phyloP scores from a whole-genome alignment of 92 coral and sea anemone species.

The Parazoanthus darwini region DNA sequence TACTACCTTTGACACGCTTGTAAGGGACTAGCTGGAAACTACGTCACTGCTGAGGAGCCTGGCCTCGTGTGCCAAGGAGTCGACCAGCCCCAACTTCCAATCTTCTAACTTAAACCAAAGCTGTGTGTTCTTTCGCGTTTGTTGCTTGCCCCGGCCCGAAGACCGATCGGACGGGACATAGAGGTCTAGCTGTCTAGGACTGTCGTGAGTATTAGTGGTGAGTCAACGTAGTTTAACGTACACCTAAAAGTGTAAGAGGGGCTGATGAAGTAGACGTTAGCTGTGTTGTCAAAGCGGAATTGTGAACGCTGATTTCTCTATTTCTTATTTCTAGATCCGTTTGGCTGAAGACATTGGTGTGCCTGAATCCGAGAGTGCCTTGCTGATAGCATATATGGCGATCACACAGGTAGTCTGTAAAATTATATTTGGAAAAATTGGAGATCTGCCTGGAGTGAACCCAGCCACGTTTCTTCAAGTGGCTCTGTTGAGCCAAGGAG shows the following conservation, averaged over 20 bases:
- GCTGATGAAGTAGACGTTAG: background rate
- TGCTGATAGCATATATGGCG: conserved; percentile 77
- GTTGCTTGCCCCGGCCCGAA: conserved; percentile 40
- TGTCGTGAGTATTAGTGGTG: conserved; percentile 47
- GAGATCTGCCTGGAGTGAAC: conserved; percentile 56
- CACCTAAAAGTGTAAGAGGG: background rate
- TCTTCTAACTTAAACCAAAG: conserved; percentile 29
- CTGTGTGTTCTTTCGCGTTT: conserved; percentile 40
- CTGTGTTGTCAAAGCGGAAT: background rate
- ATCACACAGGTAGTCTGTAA: conserved; percentile 70
- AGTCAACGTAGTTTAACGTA: conserved; percentile 5
- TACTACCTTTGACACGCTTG: conserved; percentile 47
- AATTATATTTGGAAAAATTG: conserved; percentile 70
- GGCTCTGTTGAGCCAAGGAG: conserved; percentile 56
- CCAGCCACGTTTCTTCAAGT: conserved; percentile 62
- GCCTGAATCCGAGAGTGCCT: conserved; percentile 63
- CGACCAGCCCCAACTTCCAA: conserved; percentile 39
- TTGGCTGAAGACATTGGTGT: conserved; percentile 76
- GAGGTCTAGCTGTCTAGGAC: conserved; percentile 36
- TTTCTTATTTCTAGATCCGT: conserved; percentile 58
- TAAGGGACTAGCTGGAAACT: conserved; percentile 44
- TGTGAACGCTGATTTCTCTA: background rate
- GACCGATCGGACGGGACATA: conserved; percentile 46
- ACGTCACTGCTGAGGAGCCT: conserved; percentile 40
- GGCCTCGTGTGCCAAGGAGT: conserved; percentile 29